Percentiles rank a stretch among this genome's conserved stretches.
Evolutionary conservation across 1,140 invertebrate species (phyloP).

Genomic region (Elysia chlorotica): DNA sequence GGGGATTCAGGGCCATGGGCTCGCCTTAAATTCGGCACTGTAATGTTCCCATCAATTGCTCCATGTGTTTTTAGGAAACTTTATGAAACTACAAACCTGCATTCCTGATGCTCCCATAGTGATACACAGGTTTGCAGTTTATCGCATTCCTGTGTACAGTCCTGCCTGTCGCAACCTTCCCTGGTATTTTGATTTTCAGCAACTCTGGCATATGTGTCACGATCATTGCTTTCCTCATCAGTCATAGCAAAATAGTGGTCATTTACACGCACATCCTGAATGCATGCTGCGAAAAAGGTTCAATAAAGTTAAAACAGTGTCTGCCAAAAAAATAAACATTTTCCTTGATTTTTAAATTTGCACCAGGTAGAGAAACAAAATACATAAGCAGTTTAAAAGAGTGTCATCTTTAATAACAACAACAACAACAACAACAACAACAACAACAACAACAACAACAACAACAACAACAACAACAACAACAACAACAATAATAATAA

Average conservation of each 20-base stretch:
- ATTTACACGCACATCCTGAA: constrained; percentile 86
- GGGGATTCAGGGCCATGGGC: too few relatives aligned
- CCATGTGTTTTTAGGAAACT: too few relatives aligned
- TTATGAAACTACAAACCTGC: constrained; percentile 91
- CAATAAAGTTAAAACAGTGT: too few relatives aligned
- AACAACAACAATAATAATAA: too few relatives aligned
- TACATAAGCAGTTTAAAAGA: neutral
- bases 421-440: too few relatives aligned
- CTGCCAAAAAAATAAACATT: too few relatives aligned
- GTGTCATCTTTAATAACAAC: neutral
- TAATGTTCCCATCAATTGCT: too few relatives aligned
- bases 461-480: too few relatives aligned
- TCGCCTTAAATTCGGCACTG: too few relatives aligned
- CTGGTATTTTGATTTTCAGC: constrained; percentile 84
- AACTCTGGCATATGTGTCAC: constrained; percentile 78
- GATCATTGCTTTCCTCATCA: constrained; percentile 77
- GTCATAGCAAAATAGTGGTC: constrained; percentile 91
- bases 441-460: too few relatives aligned
- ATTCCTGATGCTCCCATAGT: constrained; percentile 92
- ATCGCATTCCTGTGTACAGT: constrained; percentile 78
- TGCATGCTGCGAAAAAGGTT: constrained; percentile 71
- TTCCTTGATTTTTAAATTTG: too few relatives aligned
- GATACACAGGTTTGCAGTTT: constrained; percentile 79
- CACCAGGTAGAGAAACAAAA: too few relatives aligned
- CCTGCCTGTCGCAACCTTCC: constrained; percentile 89